These are phyloP conservation scores for Corythaixoides concolor DNA, from an alignment of 2,113 vertebrate genomes.

Conservation along the genomic window DNA sequence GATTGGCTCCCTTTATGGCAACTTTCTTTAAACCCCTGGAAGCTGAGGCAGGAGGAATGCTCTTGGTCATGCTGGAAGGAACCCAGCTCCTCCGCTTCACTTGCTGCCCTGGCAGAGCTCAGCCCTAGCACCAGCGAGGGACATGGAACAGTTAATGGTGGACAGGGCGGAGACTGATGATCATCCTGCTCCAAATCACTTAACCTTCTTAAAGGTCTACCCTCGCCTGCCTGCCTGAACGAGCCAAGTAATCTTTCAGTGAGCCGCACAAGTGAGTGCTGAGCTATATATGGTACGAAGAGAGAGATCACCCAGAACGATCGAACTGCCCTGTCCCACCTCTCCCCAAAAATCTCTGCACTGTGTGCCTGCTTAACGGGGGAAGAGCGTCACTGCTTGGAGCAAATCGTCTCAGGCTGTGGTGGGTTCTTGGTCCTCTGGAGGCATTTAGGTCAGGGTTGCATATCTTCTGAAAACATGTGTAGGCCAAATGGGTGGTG, in stretches of 20 bases:
- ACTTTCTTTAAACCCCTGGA: background rate
- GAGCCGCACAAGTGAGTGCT: background rate
- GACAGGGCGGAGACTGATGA: slow-evolving; percentile 15
- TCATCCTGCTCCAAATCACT: slow-evolving; percentile 59
- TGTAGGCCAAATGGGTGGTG: background rate
- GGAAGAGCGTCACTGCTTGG: background rate
- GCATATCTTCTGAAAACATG: background rate
- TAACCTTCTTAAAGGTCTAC: slow-evolving; percentile 60
- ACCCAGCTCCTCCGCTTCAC: background rate
- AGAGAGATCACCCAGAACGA: background rate
- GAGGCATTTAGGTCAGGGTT: background rate
- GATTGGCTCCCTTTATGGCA: background rate
- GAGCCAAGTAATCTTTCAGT: slow-evolving; percentile 29
- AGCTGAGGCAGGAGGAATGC: background rate
- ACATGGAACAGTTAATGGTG: slow-evolving; percentile 40
- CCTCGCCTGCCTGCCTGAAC: slow-evolving; percentile 8
- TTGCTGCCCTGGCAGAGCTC: background rate
- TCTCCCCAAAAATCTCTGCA: background rate
- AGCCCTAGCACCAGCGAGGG: background rate
- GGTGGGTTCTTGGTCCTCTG: background rate
- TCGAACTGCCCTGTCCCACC: background rate
- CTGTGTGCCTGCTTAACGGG: rapidly evolving
- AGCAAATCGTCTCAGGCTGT: background rate
- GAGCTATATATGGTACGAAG: background rate
- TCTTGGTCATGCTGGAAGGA: background rate